Evolutionary conservation across 2,113 vertebrate species (phyloP), one percentile per base, ranked within the genome.

Genomic region (Peromyscus leucopus): DNA sequence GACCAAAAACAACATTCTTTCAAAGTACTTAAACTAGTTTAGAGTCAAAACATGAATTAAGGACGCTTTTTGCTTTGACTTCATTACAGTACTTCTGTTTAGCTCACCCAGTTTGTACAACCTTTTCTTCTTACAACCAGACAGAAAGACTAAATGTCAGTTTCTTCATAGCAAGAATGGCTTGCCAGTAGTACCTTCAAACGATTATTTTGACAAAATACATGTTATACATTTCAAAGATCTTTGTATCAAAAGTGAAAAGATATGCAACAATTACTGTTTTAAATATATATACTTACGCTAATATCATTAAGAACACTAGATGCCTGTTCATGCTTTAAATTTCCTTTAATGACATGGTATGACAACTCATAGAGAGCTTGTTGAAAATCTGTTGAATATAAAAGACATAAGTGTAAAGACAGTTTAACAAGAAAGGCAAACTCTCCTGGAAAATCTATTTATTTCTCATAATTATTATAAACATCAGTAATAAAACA

Each of bases 291-390:
- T 36, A 95, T 90, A 98, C 98, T 97, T 99, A 99, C 99, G 99
- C 99, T 99, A 98, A 99, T 98, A 97, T 99, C 99, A 88, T 98
- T 98, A 90, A 99, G 99, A 98, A 99, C 99, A 94, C 98, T 99
- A 94, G 99, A 98, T 46, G 99, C 99, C 97, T 99, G 99, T 94
- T 99, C 99, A 97, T 99, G 98, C 98, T 99, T 99, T 94, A 99
- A 98, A 98, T 99, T 99, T 96, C 99, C 99, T 97, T 99, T 99
- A 97, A 99, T 98, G 90, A 99, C 99, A 0, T 99, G 99, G 96
- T 99, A 99, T 95, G 99, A 99, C 97, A 99, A 99, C 97, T 99
- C 99, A 95, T 99, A 99, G 89, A 99, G 98, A 97, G 99, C 99
- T 71, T 99, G 98, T 92, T 99, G 99, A 96, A 99, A 99, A 97